These are phyloP conservation scores for Odontocolon sp. DNA, from an alignment of 2,888 invertebrate genomes.

Conservation along the genomic window DNA sequence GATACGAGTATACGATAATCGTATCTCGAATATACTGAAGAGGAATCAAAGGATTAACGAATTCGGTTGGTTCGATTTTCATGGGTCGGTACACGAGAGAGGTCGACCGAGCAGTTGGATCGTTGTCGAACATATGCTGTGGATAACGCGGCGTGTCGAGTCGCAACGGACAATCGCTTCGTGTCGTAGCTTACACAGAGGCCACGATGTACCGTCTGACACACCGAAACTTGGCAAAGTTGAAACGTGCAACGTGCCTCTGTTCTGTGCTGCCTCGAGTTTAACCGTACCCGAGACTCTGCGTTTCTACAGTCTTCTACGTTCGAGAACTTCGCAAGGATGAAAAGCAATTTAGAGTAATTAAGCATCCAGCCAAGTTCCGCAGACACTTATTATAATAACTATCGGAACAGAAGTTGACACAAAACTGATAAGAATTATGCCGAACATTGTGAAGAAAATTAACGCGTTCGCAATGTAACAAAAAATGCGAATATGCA, in stretches of 20 bases:
- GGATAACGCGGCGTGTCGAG: slow-evolving; percentile 39
- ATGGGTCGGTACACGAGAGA: slow-evolving; percentile 29
- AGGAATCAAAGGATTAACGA: slow-evolving; percentile 4
- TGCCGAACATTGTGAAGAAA: not conserved
- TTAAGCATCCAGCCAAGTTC: slow-evolving; percentile 56
- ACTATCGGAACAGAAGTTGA: slow-evolving; percentile 55
- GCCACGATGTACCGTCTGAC: slow-evolving; percentile 43
- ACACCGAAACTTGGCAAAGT: slow-evolving; percentile 51
- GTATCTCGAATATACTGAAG: not conserved
- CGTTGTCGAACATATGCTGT: slow-evolving; percentile 39
- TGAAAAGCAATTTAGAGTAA: slow-evolving; percentile 59
- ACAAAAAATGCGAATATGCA: too few species aligned
- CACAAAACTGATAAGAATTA: slow-evolving; percentile 29
- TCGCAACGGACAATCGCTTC: slow-evolving; percentile 50
- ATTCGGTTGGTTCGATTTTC: not conserved
- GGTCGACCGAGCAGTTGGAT: slow-evolving; percentile 13
- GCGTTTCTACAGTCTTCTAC: slow-evolving; percentile 25
- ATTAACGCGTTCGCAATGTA: too few species aligned
- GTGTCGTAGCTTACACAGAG: slow-evolving; percentile 41
- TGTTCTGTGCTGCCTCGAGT: slow-evolving; percentile 30
- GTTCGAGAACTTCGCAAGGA: slow-evolving; percentile 38
- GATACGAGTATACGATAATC: too few species aligned
- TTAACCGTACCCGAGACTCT: slow-evolving; percentile 8
- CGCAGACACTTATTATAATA: slow-evolving; percentile 58
- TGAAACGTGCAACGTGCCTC: slow-evolving; percentile 39